These are phyloP conservation scores for Hirtodrosophila trivittata DNA, from an alignment of 2,888 invertebrate species.

Conservation along the genomic window DNA sequence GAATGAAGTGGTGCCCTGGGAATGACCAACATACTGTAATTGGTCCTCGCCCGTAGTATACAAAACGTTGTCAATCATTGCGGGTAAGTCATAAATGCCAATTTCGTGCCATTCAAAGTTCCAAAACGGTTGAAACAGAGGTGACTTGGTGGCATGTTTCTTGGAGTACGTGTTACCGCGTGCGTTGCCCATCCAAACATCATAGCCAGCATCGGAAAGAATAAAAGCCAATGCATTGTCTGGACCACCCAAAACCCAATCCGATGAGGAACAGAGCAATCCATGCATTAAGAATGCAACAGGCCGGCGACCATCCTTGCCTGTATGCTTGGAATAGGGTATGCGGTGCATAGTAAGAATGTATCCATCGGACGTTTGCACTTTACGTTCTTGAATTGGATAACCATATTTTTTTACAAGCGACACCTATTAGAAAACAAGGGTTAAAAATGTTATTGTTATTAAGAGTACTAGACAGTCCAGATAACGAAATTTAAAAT, in stretches of 20 bases:
- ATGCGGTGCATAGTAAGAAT: conserved; percentile 78
- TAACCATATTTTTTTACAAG: conserved; percentile 64
- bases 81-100: conserved; percentile 73
- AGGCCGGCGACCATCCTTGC: conserved; percentile 43
- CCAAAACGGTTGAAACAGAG: conserved; percentile 67
- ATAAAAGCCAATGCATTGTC: conserved; percentile 67
- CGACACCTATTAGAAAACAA: conserved; percentile 24
- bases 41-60: conserved; percentile 53
- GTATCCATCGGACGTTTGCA: conserved; percentile 84
- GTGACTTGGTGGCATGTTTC: conserved; percentile 60
- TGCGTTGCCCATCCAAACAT: conserved; percentile 80
- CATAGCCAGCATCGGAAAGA: conserved; percentile 74
- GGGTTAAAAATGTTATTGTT: not conserved
- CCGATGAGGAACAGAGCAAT: conserved; percentile 76
- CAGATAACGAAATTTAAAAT: too few species aligned
- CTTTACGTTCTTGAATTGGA: conserved; percentile 85
- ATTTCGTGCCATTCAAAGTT: conserved; percentile 79
- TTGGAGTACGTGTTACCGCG: conserved; percentile 78
- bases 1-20: conserved; percentile 75
- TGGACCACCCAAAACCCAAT: conserved; percentile 74
- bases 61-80: conserved; percentile 73
- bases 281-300: conserved; percentile 78
- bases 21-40: conserved; percentile 70
- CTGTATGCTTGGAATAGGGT: conserved; percentile 65
- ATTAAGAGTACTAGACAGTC: too few species aligned